phyloP scores from a whole-genome alignment of 2,797 vertebrate species.

The Sandelia bainsii region DNA sequence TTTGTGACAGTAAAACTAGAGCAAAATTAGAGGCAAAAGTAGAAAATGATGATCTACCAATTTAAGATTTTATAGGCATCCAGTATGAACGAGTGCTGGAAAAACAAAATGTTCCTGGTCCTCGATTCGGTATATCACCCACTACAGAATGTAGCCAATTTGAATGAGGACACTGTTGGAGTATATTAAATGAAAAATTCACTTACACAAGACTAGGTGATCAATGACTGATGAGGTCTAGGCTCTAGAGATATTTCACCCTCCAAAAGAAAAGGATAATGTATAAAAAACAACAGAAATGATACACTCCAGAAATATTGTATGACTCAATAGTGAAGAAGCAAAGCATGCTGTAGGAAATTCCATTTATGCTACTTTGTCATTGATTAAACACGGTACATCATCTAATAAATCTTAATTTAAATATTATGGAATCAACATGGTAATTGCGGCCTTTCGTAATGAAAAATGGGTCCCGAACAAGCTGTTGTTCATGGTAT shows the following conservation, averaged over 20 bases:
- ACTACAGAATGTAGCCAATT: constrained; percentile 5
- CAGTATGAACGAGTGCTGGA: constrained; percentile 9
- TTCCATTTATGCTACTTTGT: constrained; percentile 6
- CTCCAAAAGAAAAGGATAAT: constrained; percentile 6
- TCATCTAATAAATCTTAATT: constrained; percentile 35
- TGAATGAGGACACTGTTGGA: constrained; percentile 42
- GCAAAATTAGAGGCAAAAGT: constrained; percentile 8
- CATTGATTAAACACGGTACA: constrained; percentile 12
- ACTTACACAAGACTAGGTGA: constrained; percentile 21
- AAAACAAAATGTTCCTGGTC: neutral
- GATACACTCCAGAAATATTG: constrained; percentile 13
- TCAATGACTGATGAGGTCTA: constrained; percentile 25
- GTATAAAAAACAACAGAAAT: neutral
- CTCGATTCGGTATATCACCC: neutral
- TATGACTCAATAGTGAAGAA: constrained; percentile 1
- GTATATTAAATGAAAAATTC: constrained; percentile 14
- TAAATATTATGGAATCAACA: constrained; percentile 17
- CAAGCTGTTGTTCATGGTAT: neutral
- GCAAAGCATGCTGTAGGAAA: neutral
- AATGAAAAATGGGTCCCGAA: constrained; percentile 8
- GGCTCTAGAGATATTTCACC: constrained; percentile 3
- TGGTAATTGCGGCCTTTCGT: constrained; percentile 9
- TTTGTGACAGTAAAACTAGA: constrained; percentile 14
- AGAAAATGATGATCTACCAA: constrained; percentile 22
- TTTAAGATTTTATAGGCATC: constrained; percentile 25